phyloP scores from a whole-genome alignment of 2,113 vertebrate genomes.

The Pithys albifrons region DNA sequence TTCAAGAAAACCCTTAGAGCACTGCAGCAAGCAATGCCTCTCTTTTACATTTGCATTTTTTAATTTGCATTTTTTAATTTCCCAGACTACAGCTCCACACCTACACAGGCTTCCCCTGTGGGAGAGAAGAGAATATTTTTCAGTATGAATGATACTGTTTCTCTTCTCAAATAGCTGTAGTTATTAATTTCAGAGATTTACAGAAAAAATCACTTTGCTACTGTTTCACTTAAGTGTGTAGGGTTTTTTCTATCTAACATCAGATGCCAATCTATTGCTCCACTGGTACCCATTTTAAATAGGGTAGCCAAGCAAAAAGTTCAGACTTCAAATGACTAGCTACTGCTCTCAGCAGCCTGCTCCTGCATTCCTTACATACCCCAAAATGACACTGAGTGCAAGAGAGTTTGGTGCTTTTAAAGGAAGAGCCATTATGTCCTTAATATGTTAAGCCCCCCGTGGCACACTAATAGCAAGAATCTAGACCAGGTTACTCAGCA shows the following conservation, averaged over 20 bases:
- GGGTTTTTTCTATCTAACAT: not conserved
- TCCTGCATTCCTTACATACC: conserved; percentile 19
- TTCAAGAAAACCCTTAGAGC: conserved; percentile 78
- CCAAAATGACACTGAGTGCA: not conserved
- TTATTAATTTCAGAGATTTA: conserved; percentile 66
- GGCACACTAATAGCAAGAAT: not conserved
- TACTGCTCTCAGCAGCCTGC: not conserved
- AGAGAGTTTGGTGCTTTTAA: not conserved
- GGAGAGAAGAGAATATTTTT: conserved; percentile 71
- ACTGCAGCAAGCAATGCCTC: conserved; percentile 66
- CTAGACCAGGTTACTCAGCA: not conserved
- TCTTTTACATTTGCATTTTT: conserved; percentile 78
- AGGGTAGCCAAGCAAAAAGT: conserved; percentile 32
- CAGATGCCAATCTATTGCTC: conserved; percentile 34
- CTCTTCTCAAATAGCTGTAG: conserved; percentile 63
- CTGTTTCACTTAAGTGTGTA: conserved; percentile 34
- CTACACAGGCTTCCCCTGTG: conserved; percentile 71
- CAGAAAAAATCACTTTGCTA: conserved; percentile 48
- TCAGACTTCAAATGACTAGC: not conserved
- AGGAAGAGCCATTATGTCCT: conserved; percentile 11
- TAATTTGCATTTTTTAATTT: conserved; percentile 84
- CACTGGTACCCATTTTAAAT: conserved; percentile 35
- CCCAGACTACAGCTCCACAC: conserved; percentile 72
- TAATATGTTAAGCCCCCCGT: not conserved
- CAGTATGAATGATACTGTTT: conserved; percentile 73